These are phyloP conservation scores for Charina bottae DNA, from an alignment of 2,113 vertebrate species.

Conservation along the genomic window DNA sequence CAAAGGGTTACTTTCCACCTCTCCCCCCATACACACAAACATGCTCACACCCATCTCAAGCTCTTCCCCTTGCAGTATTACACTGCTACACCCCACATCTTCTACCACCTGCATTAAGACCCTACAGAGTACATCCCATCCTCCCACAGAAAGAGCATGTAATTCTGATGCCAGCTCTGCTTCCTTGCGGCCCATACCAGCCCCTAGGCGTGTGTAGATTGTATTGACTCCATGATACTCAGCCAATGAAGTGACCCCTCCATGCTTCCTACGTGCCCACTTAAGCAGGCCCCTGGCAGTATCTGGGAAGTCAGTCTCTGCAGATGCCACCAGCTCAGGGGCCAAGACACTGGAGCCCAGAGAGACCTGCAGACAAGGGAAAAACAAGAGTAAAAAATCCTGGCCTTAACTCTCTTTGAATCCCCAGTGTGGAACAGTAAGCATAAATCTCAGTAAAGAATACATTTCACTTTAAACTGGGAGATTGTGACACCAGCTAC, in stretches of 20 bases:
- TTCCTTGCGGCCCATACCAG: slow-evolving; percentile 67
- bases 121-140: not conserved
- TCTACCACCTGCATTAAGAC: not conserved
- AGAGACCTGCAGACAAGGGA: slow-evolving; percentile 19
- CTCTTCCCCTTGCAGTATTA: not conserved
- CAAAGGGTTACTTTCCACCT: not conserved
- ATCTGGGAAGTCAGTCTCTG: slow-evolving; percentile 65
- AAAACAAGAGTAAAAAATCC: not conserved
- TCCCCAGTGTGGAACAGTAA: not conserved
- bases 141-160: not conserved
- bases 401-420: not conserved
- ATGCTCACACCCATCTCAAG: not conserved
- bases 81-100: not conserved
- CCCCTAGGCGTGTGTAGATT: slow-evolving; percentile 71
- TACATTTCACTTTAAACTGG: not conserved
- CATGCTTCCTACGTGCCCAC: slow-evolving; percentile 71
- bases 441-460: not conserved
- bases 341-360: slow-evolving; percentile 15
- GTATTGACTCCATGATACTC: slow-evolving; percentile 66
- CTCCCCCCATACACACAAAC: not conserved
- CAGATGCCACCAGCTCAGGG: slow-evolving; percentile 30
- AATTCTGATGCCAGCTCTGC: too few species aligned
- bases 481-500: not conserved
- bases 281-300: slow-evolving; percentile 64
- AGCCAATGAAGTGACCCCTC: slow-evolving; percentile 74